phyloP scores from a whole-genome alignment of 2,113 vertebrate species.

The Paradoxurus hermaphroditus region DNA sequence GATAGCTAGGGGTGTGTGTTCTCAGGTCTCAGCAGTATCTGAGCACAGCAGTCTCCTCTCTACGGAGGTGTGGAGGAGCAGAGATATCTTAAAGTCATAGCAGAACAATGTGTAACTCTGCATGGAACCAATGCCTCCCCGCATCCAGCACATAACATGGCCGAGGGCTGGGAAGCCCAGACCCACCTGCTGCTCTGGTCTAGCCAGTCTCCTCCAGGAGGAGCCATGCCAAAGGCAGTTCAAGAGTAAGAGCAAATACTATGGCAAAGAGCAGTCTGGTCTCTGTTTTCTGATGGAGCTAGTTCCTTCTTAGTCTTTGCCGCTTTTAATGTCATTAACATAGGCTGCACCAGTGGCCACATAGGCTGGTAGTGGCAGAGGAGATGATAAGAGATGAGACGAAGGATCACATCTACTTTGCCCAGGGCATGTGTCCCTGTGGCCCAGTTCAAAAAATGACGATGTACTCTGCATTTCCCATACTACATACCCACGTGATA shows the following conservation, averaged over 20 bases:
- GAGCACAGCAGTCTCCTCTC: background rate
- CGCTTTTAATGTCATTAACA: background rate
- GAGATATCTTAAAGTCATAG: background rate
- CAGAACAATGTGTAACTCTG: background rate
- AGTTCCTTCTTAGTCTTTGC: background rate
- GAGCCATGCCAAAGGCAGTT: background rate
- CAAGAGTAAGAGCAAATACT: background rate
- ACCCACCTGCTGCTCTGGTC: background rate
- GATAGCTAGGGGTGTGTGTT: background rate
- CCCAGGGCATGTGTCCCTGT: background rate
- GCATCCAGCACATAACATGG: background rate
- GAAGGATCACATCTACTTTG: background rate
- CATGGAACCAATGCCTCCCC: background rate
- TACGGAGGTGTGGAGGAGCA: background rate
- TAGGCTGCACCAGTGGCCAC: background rate
- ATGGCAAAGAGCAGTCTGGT: background rate
- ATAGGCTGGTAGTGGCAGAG: background rate
- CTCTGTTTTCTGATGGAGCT: background rate
- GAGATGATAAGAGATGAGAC: background rate
- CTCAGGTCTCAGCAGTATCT: background rate
- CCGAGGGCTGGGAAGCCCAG: background rate
- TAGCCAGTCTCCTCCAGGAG: background rate
- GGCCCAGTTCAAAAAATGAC: background rate
- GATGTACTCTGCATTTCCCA: background rate
- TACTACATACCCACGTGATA: background rate